Conservation (phyloP, 1,140 invertebrate genomes). For the Drosophila leontia region DNA sequence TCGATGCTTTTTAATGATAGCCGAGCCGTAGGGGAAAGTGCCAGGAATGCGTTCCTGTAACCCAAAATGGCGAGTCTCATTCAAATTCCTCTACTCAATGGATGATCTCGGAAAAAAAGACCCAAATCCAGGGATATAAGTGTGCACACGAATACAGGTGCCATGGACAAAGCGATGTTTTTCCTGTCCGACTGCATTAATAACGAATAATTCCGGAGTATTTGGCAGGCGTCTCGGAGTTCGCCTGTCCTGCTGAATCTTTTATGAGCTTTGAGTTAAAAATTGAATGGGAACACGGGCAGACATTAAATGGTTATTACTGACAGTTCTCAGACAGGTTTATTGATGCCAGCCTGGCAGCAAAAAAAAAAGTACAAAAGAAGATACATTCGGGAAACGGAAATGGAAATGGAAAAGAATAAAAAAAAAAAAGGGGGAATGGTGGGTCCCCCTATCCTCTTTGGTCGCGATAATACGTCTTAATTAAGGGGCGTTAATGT, state of each 20-base stretch:
- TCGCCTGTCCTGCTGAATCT: constrained; percentile 29
- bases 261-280: constrained; percentile 61
- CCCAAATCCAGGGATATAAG: neutral
- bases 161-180: constrained; percentile 27
- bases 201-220: constrained; percentile 45
- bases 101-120: neutral
- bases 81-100: constrained; percentile 3
- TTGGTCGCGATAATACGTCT: constrained; percentile 47
- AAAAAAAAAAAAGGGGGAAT: neutral
- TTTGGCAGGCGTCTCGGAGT: constrained; percentile 53
- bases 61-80: neutral
- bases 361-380: constrained; percentile 3
- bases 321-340: constrained; percentile 62
- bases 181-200: constrained; percentile 40
- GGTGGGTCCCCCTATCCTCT: neutral
- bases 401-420: constrained; percentile 14
- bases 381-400: constrained; percentile 11
- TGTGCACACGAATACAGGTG: constrained; percentile 1
- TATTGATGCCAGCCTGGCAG: constrained; percentile 59
- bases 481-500: constrained; percentile 65
- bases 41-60: neutral
- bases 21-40: neutral
- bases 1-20: neutral
- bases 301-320: constrained; percentile 67
- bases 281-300: constrained; percentile 48